Evolutionary conservation across 30 jellyfish, hydroid and myxozoan genomes (phyloP).

Genomic region (Turritopsis dohrnii): DNA sequence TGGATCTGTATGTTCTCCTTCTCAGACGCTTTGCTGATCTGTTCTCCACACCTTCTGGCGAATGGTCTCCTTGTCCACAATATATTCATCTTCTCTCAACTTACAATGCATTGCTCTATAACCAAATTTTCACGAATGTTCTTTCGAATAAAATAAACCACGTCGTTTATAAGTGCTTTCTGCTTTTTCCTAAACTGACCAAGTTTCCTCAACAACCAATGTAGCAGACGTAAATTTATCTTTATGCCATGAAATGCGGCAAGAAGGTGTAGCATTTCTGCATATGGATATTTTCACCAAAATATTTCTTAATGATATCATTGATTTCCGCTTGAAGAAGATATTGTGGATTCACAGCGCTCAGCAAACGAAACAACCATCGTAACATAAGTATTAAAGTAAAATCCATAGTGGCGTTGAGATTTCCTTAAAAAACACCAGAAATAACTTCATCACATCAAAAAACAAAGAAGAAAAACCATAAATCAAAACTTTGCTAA

Average conservation of each 20-base stretch:
- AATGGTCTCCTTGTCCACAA: constrained; percentile 35
- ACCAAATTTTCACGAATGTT: background rate
- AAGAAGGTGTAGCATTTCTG: background rate
- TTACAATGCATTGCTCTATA: constrained; percentile 27
- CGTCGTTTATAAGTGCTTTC: background rate
- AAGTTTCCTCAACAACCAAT: background rate
- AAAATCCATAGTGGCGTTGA: background rate
- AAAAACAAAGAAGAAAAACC: background rate
- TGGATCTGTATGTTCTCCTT: constrained; percentile 10
- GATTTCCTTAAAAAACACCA: background rate
- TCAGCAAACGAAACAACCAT: background rate
- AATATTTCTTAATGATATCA: background rate
- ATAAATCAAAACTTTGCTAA: background rate
- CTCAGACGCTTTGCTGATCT: constrained; percentile 19
- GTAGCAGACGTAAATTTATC: background rate
- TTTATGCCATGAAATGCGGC: background rate
- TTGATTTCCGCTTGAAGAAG: background rate
- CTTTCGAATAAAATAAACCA: background rate
- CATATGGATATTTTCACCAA: background rate
- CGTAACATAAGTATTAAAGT: background rate
- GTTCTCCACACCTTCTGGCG: constrained; percentile 41
- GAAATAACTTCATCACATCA: background rate
- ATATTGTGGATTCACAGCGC: background rate
- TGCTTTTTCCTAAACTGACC: background rate
- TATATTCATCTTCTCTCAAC: constrained; percentile 5